Evolutionary conservation across 1,140 invertebrate genomes (phyloP), one percentile per base, ranked within the genome.

Genomic region (Scaptomyza montana): DNA sequence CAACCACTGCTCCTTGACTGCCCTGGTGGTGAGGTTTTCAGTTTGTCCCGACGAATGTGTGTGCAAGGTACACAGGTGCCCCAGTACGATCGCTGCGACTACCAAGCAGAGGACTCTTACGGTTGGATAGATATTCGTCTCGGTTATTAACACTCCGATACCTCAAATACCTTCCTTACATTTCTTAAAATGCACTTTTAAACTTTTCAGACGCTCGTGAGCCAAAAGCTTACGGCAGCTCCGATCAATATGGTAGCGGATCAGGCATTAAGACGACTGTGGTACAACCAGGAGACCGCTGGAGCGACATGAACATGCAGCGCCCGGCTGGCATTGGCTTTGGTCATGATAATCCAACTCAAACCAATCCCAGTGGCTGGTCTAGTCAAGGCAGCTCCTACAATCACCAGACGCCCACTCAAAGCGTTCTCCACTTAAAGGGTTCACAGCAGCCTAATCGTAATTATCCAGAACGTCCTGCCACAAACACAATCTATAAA

Each of bases 391-490:
- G 77, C 12, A 74, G 33, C 43, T 72, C 74, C 5, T 82, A 67
- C 43, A 57, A 28, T 0, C 80, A 62, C 1, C 74, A 50, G 7
- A 39, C 25, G 6, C 87, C 80, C 45, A 54, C 78, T 9, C 89
- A 90, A 13, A 89, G 45, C 12, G 74, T 85, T 2, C 59, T 91
- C 3, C 81, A 78, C 50, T 86, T 89, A 41, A 80, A 91, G 55
- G 90, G 90, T 30, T 91, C 90, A 0, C 43, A 90, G 9, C 71
- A 76, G 63, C 90, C 90, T 12, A 90, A 91, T 59, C 82, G 90
- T 91, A 91, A 91, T 77, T 91, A 91, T 91, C 56, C 57, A 47
- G 68, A 51, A 36, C 53, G 28, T 1, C 5, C 59, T n/a, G 39
- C 12, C 28, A 43, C 53, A 45, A 64, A 46, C 41, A 46, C 65